Base-by-base conservation (phyloP, 2,113 vertebrate genomes). In the Semnornis frantzii region DNA sequence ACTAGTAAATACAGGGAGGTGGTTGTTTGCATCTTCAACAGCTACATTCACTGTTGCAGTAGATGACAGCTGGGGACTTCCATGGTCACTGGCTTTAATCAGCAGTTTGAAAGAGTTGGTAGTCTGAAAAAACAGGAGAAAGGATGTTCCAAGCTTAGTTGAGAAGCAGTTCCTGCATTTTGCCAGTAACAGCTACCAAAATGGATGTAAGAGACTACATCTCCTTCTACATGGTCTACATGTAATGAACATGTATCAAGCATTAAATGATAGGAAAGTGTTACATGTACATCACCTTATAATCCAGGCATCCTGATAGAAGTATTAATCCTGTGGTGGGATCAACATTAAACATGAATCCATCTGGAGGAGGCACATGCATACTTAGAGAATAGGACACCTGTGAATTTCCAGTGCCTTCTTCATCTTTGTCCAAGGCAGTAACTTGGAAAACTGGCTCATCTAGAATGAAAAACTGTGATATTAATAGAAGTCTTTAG, bases 261-360 rank as follows among this genome's bases (percentile, higher is more conserved):
- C 58, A 59, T 15, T 71, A 65, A 66, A 54, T 12, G 5, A 52
- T 16, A 77, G 71, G 23, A 60, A 71, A 30, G 37, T 77, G 74
- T 42, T 37, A 57, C 74, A 60, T 54, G 39, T 55, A 76, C 60
- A 92, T 96, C 64, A 98, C 98, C 89, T 98, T 96, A 42, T 98
- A 98, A 91, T 98, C 66, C 69, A 98, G 97, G 85, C 98, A 98
- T 85, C 98, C 98, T 2, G 62, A 83, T 13, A 97, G 90, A 15
- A 1, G 10, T 15, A 98, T 97, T 18, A 87, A 87, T 20, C 86
- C 93, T 42, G 71, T 72, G 15, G 48, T 74, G 7, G 28, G 33
- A 60, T 62, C 37, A 31, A 91, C 34, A 7, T 20, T 4, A 58
- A 98, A 63, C 5, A 8, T 39, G 33, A 98, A 85, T 46, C 82